Base-by-base conservation (phyloP, 2,888 invertebrate genomes). In the Tortricodes alternella region DNA sequence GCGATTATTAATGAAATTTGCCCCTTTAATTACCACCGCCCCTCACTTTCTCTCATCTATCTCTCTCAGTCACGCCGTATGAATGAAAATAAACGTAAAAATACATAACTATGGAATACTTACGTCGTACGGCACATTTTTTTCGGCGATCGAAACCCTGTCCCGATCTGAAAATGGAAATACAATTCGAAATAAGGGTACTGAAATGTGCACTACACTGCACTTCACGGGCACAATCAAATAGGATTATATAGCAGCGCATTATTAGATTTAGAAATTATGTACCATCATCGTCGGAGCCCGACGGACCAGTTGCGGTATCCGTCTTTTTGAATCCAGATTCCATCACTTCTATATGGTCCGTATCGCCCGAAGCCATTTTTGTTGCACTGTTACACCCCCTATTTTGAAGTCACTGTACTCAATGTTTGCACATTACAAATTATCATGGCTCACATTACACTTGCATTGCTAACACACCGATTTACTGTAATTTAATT, bases 321-420 rank as follows among this genome's bases (percentile, higher is more conserved):
- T 92, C 92, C 74, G 93, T 92, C 75, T 93, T 94, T 83, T 89
- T 92, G 62, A 89, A 84, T 70, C 92, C 89, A 76, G 93, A 92
- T 87, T 95, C 95, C 88, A 94, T 88, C 65, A 89, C 92, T 92
- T 96, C 95, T 80, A 96, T 95, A 83, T 93, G 93, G 91, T 95
- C 95, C 81, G 94, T 94, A 90, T 95, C 95, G 82, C 95, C 95
- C 88, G 96, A 95, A 93, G 96, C 96, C 96, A 96, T 96, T 85
- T 90, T 90, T 83, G 77, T 80, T 86, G 82, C 74, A 75, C 68
- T 78, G 73, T 78, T 83, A 85, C 87, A 88, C 85, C 87, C 85
- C 85, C 83, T 84, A 84, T 81, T 84, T 84, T 80, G 70, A 78
- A 80, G 85, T 85, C 80, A 80, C 74, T 76, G 59, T 66, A 62